Conservation (phyloP, 2,888 invertebrate genomes). For the Osedax fenrisi region DNA sequence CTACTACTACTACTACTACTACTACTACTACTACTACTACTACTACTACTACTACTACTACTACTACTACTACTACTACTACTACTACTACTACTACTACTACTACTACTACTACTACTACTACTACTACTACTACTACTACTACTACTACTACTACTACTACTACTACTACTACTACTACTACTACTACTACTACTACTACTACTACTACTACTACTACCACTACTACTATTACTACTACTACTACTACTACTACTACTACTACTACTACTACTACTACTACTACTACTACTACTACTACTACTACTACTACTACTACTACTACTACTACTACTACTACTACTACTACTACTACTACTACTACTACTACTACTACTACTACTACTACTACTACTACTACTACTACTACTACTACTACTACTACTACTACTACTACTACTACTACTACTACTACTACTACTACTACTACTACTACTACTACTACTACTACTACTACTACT, state of each 20-base stretch:
- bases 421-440: too few relatives aligned
- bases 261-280: slow-evolving; percentile 6
- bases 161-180: background rate
- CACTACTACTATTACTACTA: background rate
- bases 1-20: slow-evolving; percentile 3
- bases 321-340: too few relatives aligned
- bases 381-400: too few relatives aligned
- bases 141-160: background rate
- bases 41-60: background rate
- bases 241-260: background rate
- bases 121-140: background rate
- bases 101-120: background rate
- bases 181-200: background rate
- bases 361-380: too few relatives aligned
- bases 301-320: background rate
- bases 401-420: too few relatives aligned
- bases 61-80: slow-evolving; percentile 4
- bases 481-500: too few relatives aligned
- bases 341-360: too few relatives aligned
- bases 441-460: too few relatives aligned
- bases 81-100: background rate
- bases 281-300: slow-evolving; percentile 10
- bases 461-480: too few relatives aligned
- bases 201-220: background rate
- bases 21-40: slow-evolving; percentile 3